Percentiles rank a stretch among this genome's conserved stretches.
Conservation (phyloP, 1,140 invertebrate genomes). For the Lerema accius region DNA sequence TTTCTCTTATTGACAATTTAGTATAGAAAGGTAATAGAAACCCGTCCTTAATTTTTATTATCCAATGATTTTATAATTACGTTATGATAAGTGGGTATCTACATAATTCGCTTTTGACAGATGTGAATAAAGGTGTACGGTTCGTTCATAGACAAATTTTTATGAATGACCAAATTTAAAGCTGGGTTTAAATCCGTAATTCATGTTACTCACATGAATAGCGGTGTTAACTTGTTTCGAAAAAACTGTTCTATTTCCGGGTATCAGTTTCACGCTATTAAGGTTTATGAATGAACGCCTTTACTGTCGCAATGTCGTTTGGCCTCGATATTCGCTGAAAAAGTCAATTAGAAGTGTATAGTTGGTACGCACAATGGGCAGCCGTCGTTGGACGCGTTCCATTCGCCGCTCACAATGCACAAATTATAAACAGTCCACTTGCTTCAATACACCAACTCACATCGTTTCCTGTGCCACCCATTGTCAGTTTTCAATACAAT, state of each 20-base stretch:
- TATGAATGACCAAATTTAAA: background rate
- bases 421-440: conserved; percentile 82
- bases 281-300: conserved; percentile 27
- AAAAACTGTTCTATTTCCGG: conserved; percentile 24
- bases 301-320: conserved; percentile 35
- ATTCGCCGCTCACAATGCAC: conserved; percentile 68
- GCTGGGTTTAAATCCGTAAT: conserved; percentile 11
- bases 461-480: conserved; percentile 75
- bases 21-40: too few species aligned
- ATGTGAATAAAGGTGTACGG: too few species aligned
- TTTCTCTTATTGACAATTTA: too few species aligned
- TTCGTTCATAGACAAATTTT: too few species aligned
- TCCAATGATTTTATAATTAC: too few species aligned
- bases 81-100: too few species aligned
- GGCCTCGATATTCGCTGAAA: conserved; percentile 45
- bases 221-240: conserved; percentile 4
- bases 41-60: too few species aligned
- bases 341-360: conserved; percentile 71
- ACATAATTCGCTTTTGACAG: too few species aligned
- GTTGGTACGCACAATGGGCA: conserved; percentile 54
- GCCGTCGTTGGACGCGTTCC: conserved; percentile 56
- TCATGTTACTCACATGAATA: conserved; percentile 8
- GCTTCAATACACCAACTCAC: conserved; percentile 71
- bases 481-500: conserved; percentile 79
- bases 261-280: conserved; percentile 35